A percentile compares a stretch with the other conserved stretches of the same genome.
These are phyloP conservation scores for Drosophila quinaria DNA, from an alignment of 2,888 invertebrate species.

Conservation along the genomic window DNA sequence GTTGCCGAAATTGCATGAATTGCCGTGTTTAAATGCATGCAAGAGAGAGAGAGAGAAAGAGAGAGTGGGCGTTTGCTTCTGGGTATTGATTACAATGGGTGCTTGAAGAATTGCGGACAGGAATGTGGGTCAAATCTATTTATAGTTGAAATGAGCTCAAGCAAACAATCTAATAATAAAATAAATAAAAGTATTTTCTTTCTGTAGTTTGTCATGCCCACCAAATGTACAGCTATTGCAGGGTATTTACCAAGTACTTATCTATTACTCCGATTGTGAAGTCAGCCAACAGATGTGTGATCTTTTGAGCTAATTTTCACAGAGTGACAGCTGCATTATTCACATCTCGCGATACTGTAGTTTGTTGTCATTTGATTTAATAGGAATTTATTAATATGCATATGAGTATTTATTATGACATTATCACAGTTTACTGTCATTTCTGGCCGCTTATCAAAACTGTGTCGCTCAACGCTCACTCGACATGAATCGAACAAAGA, in stretches of 20 bases:
- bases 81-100: slow-evolving; percentile 51
- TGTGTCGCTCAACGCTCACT: slow-evolving; percentile 48
- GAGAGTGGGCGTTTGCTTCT: slow-evolving; percentile 11
- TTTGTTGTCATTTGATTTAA: slow-evolving; percentile 20
- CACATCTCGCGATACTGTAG: slow-evolving; percentile 32
- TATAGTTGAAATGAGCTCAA: slow-evolving; percentile 35
- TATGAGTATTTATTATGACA: slow-evolving; percentile 27
- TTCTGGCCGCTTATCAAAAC: slow-evolving; percentile 55
- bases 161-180: slow-evolving; percentile 5
- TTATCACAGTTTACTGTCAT: slow-evolving; percentile 36
- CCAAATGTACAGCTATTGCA: neutral
- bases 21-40: slow-evolving; percentile 24
- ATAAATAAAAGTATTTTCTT: slow-evolving; percentile 11
- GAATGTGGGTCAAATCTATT: slow-evolving; percentile 58
- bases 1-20: slow-evolving; percentile 47
- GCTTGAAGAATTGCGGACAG: slow-evolving; percentile 28
- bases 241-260: slow-evolving; percentile 8
- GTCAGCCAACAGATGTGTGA: slow-evolving; percentile 17
- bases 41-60: slow-evolving; percentile 3
- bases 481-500: slow-evolving; percentile 62
- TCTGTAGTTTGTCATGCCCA: neutral
- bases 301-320: slow-evolving; percentile 43
- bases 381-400: slow-evolving; percentile 21
- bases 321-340: slow-evolving; percentile 46
- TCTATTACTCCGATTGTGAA: neutral